A percentile compares a stretch with the other conserved stretches of the same genome.
phyloP scores from a whole-genome alignment of 1,140 invertebrate species.

The Yoshiicerus persimilis region DNA sequence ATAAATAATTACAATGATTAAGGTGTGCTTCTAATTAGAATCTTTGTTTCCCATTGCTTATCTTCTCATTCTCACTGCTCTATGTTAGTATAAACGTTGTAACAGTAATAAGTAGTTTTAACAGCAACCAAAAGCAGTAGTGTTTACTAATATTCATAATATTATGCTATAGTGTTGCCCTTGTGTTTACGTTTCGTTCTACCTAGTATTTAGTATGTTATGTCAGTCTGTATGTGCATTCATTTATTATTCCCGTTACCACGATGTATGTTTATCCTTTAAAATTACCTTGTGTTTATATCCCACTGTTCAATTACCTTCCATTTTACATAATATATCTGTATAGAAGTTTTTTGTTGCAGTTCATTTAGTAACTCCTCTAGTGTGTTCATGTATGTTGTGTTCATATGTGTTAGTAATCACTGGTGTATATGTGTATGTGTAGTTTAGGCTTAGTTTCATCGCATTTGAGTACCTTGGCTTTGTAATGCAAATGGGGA shows the following conservation, averaged over 20 bases:
- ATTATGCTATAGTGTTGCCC: not conserved
- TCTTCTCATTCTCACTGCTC: not conserved
- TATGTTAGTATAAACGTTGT: too few relatives aligned
- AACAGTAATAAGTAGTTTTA: too few relatives aligned
- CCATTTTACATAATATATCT: not conserved
- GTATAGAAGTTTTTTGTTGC: not conserved
- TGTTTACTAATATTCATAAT: not conserved
- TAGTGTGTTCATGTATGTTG: not conserved
- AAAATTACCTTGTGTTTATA: not conserved
- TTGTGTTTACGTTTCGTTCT: not conserved
- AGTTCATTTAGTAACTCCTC: not conserved
- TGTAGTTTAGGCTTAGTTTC: constrained; percentile 5
- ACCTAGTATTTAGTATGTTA: not conserved
- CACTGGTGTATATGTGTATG: too few relatives aligned
- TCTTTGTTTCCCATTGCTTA: not conserved
- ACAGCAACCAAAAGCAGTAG: too few relatives aligned
- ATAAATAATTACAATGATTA: not conserved
- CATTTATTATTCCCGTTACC: not conserved
- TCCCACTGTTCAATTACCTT: not conserved
- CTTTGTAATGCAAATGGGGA: not conserved
- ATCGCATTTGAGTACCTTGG: not conserved
- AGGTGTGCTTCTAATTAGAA: too few relatives aligned
- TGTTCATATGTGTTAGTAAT: not conserved
- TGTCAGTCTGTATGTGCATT: not conserved
- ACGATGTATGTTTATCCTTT: not conserved